phyloP scores from a whole-genome alignment of 2,888 invertebrate genomes.

The Fragum fragum region DNA sequence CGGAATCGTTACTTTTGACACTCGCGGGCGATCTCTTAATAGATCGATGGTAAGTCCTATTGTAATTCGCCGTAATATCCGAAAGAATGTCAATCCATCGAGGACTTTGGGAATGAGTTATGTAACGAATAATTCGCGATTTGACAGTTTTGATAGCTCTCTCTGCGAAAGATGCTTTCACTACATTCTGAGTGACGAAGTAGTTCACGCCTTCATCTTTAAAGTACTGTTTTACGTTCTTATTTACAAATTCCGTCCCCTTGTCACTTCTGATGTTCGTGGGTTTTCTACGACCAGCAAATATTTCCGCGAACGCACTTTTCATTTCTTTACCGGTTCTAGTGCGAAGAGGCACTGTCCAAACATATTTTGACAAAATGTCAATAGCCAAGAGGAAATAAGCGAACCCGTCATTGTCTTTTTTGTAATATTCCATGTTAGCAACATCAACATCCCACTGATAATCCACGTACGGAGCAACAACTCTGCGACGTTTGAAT shows the following conservation, averaged over 20 bases:
- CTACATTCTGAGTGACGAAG: neutral
- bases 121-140: slow-evolving; percentile 42
- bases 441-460: slow-evolving; percentile 63
- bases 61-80: slow-evolving; percentile 47
- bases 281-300: no score
- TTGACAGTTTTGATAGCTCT: slow-evolving; percentile 49
- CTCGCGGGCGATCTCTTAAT: slow-evolving; percentile 41
- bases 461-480: slow-evolving; percentile 57
- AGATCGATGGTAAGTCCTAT: slow-evolving; percentile 46
- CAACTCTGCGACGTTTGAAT: slow-evolving; percentile 50
- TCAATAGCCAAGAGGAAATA: slow-evolving; percentile 55
- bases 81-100: slow-evolving; percentile 40
- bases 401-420: slow-evolving; percentile 52
- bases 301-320: slow-evolving; percentile 38
- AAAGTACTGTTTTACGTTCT: neutral
- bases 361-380: slow-evolving; percentile 47
- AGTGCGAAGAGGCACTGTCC: slow-evolving; percentile 39
- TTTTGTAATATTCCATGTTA: slow-evolving; percentile 45
- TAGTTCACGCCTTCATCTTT: slow-evolving; percentile 27
- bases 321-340: slow-evolving; percentile 47
- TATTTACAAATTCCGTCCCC: slow-evolving; percentile 53
- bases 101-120: slow-evolving; percentile 39
- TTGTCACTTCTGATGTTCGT: no score
- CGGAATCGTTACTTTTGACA: neutral
- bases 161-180: slow-evolving; percentile 36